Percentiles rank a stretch among this genome's conserved stretches.
phyloP scores from a whole-genome alignment of 2,113 vertebrate genomes.

The Cheirogaleus medius region DNA sequence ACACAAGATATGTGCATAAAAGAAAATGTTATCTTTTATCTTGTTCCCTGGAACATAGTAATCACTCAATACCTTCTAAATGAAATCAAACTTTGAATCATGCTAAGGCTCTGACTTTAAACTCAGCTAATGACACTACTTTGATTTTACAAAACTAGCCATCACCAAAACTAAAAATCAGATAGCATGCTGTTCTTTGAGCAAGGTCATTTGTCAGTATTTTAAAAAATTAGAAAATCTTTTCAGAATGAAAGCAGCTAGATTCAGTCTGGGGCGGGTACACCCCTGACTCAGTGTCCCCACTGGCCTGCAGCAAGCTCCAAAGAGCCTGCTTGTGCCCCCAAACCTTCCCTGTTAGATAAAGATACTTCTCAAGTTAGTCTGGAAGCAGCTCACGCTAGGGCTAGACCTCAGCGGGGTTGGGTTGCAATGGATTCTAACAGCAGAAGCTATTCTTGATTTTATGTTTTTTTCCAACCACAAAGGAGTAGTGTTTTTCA shows the following conservation, averaged over 20 bases:
- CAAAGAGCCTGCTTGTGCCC: neutral
- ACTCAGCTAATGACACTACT: neutral
- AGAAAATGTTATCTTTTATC: neutral
- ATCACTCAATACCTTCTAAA: neutral
- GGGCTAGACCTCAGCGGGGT: neutral
- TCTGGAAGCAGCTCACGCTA: neutral
- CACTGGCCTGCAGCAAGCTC: neutral
- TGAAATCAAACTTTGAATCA: conserved; percentile 25
- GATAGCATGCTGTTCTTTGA: neutral
- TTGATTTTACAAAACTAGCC: neutral
- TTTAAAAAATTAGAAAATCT: neutral
- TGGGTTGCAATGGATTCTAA: neutral
- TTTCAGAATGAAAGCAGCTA: neutral
- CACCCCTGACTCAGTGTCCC: neutral
- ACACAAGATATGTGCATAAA: neutral
- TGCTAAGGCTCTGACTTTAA: neutral
- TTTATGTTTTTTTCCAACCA: neutral
- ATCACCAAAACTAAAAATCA: neutral
- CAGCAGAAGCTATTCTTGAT: neutral
- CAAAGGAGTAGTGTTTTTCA: neutral
- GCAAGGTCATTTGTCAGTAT: neutral
- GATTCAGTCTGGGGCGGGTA: neutral
- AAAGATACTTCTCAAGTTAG: neutral
- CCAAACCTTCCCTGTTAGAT: neutral
- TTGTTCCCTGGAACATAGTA: neutral